phyloP scores from a whole-genome alignment of 2,113 vertebrate species.

The Mus musculus region GRCm39 chr16:55076501-55077000 shows the following conservation, averaged over 20 bases:
- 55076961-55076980: background rate
- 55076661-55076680: conserved; percentile 28
- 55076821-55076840: conserved; percentile 49
- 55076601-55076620: conserved; percentile 56
- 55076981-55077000: background rate
- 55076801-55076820: conserved; percentile 35
- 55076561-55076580: conserved; percentile 53
- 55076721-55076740: conserved; percentile 43
- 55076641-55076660: conserved; percentile 66
- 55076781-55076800: background rate
- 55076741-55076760: conserved; percentile 60
- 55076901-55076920: background rate
- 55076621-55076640: conserved; percentile 61
- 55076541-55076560: conserved; percentile 59
- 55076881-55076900: background rate
- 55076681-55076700: background rate
- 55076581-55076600: conserved; percentile 57
- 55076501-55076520: background rate
- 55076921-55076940: background rate
- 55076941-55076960: background rate
- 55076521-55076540: background rate
- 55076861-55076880: conserved; percentile 24
- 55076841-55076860: background rate
- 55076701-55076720: background rate
- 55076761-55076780: conserved; percentile 52